Evolutionary conservation across 2,113 vertebrate species (phyloP).

Genomic region (Fregata magnificens): DNA sequence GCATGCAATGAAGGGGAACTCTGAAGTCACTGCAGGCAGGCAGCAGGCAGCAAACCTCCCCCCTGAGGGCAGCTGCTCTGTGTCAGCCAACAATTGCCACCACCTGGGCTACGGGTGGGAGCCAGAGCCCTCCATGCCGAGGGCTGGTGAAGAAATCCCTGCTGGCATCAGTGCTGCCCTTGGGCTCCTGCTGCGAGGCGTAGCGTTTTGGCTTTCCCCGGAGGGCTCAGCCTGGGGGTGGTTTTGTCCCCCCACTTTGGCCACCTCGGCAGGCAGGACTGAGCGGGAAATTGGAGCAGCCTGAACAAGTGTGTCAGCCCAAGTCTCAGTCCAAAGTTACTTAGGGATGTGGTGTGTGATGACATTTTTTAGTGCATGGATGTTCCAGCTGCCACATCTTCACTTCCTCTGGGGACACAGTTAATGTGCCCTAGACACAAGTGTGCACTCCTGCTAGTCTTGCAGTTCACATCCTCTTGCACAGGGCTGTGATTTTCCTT

Average conservation of each 20-base stretch:
- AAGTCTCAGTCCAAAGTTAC: not conserved
- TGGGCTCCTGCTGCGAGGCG: accelerated
- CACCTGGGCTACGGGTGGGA: accelerated
- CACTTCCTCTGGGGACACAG: not conserved
- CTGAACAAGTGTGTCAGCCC: not conserved
- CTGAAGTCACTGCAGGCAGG: not conserved
- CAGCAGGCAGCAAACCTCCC: not conserved
- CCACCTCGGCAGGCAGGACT: no score
- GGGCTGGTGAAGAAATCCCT: not conserved
- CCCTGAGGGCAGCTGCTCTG: not conserved
- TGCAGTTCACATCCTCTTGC: not conserved
- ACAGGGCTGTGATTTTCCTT: not conserved
- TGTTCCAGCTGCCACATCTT: not conserved
- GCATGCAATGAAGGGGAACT: not conserved
- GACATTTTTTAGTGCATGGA: not conserved
- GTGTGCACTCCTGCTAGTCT: not conserved
- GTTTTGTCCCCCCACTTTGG: not conserved
- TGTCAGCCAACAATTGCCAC: not conserved
- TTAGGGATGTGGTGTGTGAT: no score
- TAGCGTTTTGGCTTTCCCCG: not conserved
- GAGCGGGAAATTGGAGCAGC: accelerated
- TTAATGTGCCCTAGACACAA: not conserved
- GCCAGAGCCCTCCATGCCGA: not conserved
- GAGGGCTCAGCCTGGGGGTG: not conserved
- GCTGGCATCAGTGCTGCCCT: not conserved